Conservation (phyloP, 2,113 vertebrate genomes). For the Halichoeres trimaculatus region DNA sequence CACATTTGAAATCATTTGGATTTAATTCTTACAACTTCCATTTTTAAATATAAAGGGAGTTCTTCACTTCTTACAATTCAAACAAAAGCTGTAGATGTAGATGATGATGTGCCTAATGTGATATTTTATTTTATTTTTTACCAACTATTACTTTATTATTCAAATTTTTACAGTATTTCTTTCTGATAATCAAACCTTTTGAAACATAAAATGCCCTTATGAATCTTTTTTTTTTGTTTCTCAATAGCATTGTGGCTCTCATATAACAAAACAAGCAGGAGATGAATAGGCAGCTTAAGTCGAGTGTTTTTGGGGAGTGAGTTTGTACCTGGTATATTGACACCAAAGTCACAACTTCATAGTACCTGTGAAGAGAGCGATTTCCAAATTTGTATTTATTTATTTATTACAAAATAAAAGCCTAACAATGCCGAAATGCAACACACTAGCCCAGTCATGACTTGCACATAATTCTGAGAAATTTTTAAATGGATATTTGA, state of each 20-base stretch:
- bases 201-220: neutral
- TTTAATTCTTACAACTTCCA: too few relatives aligned
- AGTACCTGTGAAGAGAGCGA: slow-evolving; percentile 86
- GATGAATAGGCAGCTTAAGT: neutral
- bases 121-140: neutral
- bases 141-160: neutral
- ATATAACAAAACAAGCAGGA: neutral
- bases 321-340: slow-evolving; percentile 94
- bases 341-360: slow-evolving; percentile 92
- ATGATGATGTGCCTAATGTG: too few relatives aligned
- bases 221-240: neutral
- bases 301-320: slow-evolving; percentile 1
- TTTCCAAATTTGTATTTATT: neutral
- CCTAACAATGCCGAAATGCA: neutral
- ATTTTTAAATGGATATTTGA: neutral
- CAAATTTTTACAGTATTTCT: neutral
- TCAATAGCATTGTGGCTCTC: neutral
- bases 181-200: neutral
- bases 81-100: too few relatives aligned
- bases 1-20: neutral
- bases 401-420: neutral
- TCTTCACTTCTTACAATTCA: too few relatives aligned
- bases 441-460: neutral
- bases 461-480: too few relatives aligned
- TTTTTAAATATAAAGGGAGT: neutral